Conservation (phyloP, 2,113 vertebrate species). For the Tinamus guttatus region DNA sequence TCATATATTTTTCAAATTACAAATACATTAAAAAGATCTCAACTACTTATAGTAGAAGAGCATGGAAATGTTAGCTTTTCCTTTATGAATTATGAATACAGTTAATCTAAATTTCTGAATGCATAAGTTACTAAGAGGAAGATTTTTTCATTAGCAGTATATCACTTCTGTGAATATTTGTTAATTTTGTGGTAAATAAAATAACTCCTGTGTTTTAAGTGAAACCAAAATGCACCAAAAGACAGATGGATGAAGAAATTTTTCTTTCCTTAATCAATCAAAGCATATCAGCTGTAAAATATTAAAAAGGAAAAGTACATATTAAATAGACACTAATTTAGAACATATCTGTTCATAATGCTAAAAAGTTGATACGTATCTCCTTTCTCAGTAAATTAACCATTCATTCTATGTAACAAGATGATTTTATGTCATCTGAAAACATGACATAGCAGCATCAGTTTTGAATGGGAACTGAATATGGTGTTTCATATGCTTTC, state of each 20-base stretch:
- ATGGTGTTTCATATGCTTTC: background rate
- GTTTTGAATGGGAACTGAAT: background rate
- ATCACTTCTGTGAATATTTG: background rate
- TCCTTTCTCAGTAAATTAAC: background rate
- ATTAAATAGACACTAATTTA: background rate
- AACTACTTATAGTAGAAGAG: background rate
- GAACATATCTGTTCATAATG: background rate
- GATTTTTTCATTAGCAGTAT: background rate
- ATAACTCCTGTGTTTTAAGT: rapidly evolving
- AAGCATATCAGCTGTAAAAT: background rate
- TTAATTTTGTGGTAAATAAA: background rate
- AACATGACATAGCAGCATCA: background rate
- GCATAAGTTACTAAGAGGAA: background rate
- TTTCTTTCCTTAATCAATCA: background rate
- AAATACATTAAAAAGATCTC: background rate
- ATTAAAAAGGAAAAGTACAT: background rate
- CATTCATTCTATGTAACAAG: background rate
- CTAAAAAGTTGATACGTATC: background rate
- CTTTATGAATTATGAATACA: background rate
- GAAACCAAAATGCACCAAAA: background rate
- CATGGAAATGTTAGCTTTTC: background rate
- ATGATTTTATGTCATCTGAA: background rate
- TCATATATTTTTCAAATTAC: background rate
- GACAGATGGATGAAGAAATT: background rate
- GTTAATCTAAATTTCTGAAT: background rate